Base-by-base conservation (phyloP, 1,140 invertebrate genomes). In the Harpegnathos saltator region DNA sequence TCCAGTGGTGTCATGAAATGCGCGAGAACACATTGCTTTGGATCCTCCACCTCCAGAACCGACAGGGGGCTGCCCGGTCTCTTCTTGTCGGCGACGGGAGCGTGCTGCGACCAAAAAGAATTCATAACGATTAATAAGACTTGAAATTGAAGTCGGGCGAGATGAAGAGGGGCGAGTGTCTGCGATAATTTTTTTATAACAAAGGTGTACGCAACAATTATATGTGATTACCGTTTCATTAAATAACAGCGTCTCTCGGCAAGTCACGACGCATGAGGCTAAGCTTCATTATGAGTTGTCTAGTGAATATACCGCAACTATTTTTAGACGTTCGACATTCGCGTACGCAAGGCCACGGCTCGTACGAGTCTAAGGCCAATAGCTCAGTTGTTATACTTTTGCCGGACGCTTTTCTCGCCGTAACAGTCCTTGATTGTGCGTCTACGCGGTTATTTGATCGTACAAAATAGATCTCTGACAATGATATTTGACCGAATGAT, bases 1-100 rank as follows among this genome's bases (percentile, higher is more conserved):
- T 98, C 97, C 88, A 98, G 90, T 0, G 97, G 97, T 83, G 97
- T 97, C 97, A 98, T 98, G 82, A 98, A 95, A 92, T 98, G 98
- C 61, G 97, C 97, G 82, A 98, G 94, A 83, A 98, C 96, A 92
- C 97, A 98, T 73, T 98, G 94, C 90, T 98, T 98, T 0, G 97
- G 97, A 93, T 98, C 97, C 54, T 97, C 97, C 7, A 98, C 97
- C 95, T 98, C 97, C 15, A 98, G 94, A 15, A 98, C 96, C 84
- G 96, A 97, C 38, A 97, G 92, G 9, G 96, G 96, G 90, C 96
- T 96, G 82, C 94, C 95, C 17, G 95, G 90, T 73, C 93, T 94
- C 83, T 95, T 96, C 91, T 95, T 96, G 87, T 96, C 95, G 3
- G 95, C 94, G 38, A 95, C 94, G 82, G 95, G 92, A 59, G 91